Evolutionary conservation across 2,797 vertebrate species (phyloP).

Genomic region (Dipus sagitta): DNA sequence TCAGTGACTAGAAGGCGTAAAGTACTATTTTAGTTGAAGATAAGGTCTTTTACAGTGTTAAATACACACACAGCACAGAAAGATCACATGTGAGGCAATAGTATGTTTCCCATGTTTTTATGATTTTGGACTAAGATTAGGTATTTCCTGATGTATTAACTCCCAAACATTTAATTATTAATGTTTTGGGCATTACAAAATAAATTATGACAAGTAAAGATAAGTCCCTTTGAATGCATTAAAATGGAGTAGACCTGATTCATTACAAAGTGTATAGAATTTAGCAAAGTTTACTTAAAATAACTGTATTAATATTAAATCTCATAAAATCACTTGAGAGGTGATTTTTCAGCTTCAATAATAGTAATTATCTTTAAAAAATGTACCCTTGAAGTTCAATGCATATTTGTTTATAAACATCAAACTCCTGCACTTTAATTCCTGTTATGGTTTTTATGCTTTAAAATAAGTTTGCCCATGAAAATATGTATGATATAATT

Average conservation of each 20-base stretch:
- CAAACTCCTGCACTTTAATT: too few species aligned
- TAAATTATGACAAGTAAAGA: background rate
- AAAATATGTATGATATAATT: too few species aligned
- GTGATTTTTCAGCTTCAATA: too few species aligned
- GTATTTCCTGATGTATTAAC: background rate
- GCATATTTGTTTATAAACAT: too few species aligned
- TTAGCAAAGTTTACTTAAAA: constrained; percentile 16
- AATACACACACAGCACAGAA: background rate
- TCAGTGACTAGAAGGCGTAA: too few species aligned
- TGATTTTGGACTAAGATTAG: background rate
- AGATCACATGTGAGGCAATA: background rate
- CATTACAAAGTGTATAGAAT: background rate
- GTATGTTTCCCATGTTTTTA: background rate
- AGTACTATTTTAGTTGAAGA: background rate
- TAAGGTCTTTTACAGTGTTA: background rate
- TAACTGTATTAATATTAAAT: background rate
- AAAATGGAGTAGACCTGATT: background rate
- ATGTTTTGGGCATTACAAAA: background rate
- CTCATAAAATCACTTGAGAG: background rate
- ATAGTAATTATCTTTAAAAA: too few species aligned
- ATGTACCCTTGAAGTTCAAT: too few species aligned
- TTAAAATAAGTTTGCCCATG: too few species aligned
- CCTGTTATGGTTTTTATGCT: too few species aligned
- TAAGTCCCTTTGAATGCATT: background rate
- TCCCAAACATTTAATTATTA: constrained; percentile 5